These are phyloP conservation scores for Phalacrocorax aristotelis DNA, from an alignment of 2,113 vertebrate species.

Conservation along the genomic window DNA sequence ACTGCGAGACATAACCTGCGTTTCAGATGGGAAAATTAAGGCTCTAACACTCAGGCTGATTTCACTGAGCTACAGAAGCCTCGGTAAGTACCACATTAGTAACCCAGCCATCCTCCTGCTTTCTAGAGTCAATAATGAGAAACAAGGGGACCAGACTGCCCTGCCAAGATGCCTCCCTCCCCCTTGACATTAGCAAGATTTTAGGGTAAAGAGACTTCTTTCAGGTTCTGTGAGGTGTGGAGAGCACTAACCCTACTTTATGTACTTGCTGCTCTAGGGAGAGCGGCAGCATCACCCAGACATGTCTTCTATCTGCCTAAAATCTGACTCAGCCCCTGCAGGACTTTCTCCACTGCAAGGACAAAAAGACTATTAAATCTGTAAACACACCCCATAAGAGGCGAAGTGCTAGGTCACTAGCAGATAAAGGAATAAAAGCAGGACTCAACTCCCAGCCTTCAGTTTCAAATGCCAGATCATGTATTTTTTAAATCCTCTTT, in stretches of 20 bases:
- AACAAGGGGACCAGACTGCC: background rate
- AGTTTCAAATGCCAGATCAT: conserved; percentile 46
- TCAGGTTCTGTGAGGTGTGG: background rate
- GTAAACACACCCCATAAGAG: background rate
- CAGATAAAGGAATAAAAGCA: conserved; percentile 22
- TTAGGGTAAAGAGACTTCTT: background rate
- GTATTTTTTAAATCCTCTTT: conserved; percentile 66
- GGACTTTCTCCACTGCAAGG: background rate
- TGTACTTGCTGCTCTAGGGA: background rate
- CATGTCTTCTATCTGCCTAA: background rate
- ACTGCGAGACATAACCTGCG: background rate
- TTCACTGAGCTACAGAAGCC: background rate
- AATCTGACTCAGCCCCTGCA: background rate
- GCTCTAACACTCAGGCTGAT: background rate
- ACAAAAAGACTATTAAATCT: background rate
- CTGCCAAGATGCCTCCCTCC: background rate
- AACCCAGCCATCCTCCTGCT: background rate
- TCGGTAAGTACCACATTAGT: background rate
- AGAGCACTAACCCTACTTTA: background rate
- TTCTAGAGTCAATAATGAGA: background rate
- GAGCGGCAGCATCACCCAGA: background rate
- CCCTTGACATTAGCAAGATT: background rate
- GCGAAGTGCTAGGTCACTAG: background rate
- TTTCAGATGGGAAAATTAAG: conserved; percentile 27
- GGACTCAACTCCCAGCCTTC: background rate